Base-by-base conservation (phyloP, 2,888 invertebrate genomes). In the Lamellibrachia columna region DNA sequence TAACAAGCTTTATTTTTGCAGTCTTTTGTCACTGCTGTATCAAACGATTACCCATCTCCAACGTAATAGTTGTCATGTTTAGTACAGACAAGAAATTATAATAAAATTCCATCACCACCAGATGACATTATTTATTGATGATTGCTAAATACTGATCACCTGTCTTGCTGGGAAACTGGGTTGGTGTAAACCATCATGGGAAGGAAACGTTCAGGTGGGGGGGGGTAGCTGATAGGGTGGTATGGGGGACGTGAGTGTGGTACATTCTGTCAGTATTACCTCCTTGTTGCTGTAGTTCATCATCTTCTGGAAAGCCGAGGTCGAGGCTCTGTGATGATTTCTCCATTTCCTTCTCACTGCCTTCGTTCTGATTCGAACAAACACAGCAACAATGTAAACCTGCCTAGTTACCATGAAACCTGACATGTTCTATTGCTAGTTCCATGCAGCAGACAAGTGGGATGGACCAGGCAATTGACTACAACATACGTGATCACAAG, bases 251-350 rank as follows among this genome's bases (percentile, higher is more conserved):
- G 15, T 75, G 75, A 22, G 75, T 11, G 75, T n/a, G 22, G 90
- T 15, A 40, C 40, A 90, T 22, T n/a, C 52, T 52, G 53, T n/a
- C 58, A 91, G 90, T 91, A 75, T 90, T 94, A 96, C 97, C 99
- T 95, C 99, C 99, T 94, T 98, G 98, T 94, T 99, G 99, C 95
- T 98, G 98, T 96, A 98, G 98, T 91, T 97, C 97, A 92, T 97
- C 97, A 94, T 97, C 97, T 94, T 97, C 97, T 0, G 99, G 99
- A 97, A 99, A 99, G 52, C 97, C 97, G 92, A 99, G 97, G 97
- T 99, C 99, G 90, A 96, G 94, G 60, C 94, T 93, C 90, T 93
- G 93, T 22, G 93, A 93, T 15, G 94, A 93, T 58, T 92, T 92
- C 58, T 93, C 94, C 22, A 91, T 92, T 90, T 94, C 93, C 91